Percentiles rank a stretch among this genome's conserved stretches.
phyloP scores from a whole-genome alignment of 2,888 invertebrate species.

The Heterodera filipjevi region DNA sequence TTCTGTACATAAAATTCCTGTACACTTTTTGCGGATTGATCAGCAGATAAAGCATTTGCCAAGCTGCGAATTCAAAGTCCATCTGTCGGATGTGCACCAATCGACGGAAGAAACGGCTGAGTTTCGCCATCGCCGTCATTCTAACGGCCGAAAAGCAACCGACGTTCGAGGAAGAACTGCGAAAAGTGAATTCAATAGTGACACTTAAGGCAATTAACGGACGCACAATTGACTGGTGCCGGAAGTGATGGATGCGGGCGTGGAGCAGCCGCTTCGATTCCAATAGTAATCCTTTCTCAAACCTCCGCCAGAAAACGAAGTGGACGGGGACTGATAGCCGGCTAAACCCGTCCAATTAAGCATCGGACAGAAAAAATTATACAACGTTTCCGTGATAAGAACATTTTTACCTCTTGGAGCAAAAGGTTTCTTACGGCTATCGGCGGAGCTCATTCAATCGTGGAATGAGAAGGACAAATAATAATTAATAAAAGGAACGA shows the following conservation, averaged over 20 bases:
- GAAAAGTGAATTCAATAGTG: constrained; percentile 15
- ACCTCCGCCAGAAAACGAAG: constrained; percentile 34
- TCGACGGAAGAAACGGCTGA: constrained; percentile 57
- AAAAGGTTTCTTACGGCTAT: background rate
- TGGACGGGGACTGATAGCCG: constrained; percentile 43
- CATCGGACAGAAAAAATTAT: background rate
- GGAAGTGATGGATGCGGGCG: constrained; percentile 54
- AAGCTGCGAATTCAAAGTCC: constrained; percentile 99
- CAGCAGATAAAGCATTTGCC: constrained; percentile 97
- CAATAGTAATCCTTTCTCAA: constrained; percentile 29
- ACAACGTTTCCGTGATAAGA: too few species aligned
- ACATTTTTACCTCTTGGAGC: background rate
- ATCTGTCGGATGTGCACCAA: constrained; percentile 78
- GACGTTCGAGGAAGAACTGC: constrained; percentile 42
- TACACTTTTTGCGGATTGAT: constrained; percentile 91
- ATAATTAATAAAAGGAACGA: background rate
- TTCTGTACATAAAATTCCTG: constrained; percentile 93
- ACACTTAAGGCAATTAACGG: background rate
- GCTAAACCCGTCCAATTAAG: background rate
- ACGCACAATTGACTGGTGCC: constrained; percentile 37
- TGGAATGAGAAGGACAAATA: background rate
- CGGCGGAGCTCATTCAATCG: background rate
- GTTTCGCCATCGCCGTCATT: constrained; percentile 62
- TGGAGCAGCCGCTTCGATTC: constrained; percentile 53
- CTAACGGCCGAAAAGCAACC: constrained; percentile 56